Evolutionary conservation across 2,113 vertebrate genomes (phyloP).

Genomic region (Cyanoramphus novaezelandiae): DNA sequence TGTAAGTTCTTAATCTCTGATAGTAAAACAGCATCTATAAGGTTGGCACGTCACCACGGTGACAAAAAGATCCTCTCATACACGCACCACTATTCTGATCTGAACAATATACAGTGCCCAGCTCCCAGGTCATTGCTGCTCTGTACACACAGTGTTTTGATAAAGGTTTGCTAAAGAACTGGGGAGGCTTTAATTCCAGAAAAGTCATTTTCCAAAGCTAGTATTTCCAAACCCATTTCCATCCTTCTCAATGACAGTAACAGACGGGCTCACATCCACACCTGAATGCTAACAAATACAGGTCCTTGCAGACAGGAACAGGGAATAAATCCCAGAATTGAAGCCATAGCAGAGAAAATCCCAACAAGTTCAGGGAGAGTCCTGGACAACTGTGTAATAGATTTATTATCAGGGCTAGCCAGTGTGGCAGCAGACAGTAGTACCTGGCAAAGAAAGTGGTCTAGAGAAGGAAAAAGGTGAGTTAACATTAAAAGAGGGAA

Average conservation of each 20-base stretch:
- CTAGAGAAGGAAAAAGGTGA: background rate
- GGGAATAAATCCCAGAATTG: background rate
- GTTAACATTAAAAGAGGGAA: background rate
- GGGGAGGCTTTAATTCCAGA: background rate
- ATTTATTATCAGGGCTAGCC: background rate
- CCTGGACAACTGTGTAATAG: fast-evolving
- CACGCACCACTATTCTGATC: background rate
- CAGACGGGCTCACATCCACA: background rate
- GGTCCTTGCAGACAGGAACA: background rate
- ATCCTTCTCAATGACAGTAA: background rate
- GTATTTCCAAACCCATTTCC: background rate
- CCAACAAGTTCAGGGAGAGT: background rate
- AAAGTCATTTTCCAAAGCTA: background rate
- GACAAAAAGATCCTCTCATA: constrained; percentile 52
- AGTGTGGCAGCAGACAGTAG: background rate
- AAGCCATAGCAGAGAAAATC: background rate
- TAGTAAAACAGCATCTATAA: constrained; percentile 51
- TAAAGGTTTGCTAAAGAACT: background rate
- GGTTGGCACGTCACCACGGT: background rate
- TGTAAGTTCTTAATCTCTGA: constrained; percentile 71
- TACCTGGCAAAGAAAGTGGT: background rate
- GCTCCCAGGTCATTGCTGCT: background rate
- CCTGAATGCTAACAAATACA: background rate
- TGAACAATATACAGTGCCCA: background rate
- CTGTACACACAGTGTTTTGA: fast-evolving